Base-by-base conservation (phyloP, 1,140 invertebrate species). In the Ceratosolen fusciceps region DNA sequence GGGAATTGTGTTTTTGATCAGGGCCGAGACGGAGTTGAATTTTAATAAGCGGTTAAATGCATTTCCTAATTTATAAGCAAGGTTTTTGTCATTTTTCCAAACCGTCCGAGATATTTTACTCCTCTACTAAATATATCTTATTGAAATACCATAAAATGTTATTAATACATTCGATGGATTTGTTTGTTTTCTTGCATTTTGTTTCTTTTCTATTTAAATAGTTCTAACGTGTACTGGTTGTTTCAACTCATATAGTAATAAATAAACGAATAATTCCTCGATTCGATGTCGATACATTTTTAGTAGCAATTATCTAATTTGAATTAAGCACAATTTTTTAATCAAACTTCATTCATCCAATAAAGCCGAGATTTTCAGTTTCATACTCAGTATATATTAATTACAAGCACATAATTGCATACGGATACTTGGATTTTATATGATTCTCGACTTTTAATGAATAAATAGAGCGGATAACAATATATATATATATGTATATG, bases 1-100 rank as follows among this genome's bases (percentile, higher is more conserved):
- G 56, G 19, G 54, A 78, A 62, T 73, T 78, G 26, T 78, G 26
- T 78, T 78, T 72, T 78, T 78, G 54, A 24, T 47, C 37, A 31
- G 26, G 39, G 26, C 43, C 10, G n/a, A 70, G 52, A 67, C 67
- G 49, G 10, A 16, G 24, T 7, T 0, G 52, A 39, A 47, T 26
- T 70, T 43, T 37, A 62, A 67, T 68, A 76, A 68, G 21, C 54
- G 60, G 7, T 21, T 52, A 65, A 68, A 47, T 68, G 19, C 68
- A 68, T 43, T 68, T 39, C 9, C 62, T 68, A 47, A 76, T 76
- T 76, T 76, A 76, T 76, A 43, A 68, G 34, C 62, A 68, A 77
- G 26, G 31, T 56, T 37, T 26, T n/a, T 10, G 62, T 39, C 56
- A 58, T 54, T 56, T 72, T 43, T 39, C 67, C 34, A 8, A 12